phyloP scores from a whole-genome alignment of 2,113 vertebrate genomes.

The Amia ocellicauda region DNA sequence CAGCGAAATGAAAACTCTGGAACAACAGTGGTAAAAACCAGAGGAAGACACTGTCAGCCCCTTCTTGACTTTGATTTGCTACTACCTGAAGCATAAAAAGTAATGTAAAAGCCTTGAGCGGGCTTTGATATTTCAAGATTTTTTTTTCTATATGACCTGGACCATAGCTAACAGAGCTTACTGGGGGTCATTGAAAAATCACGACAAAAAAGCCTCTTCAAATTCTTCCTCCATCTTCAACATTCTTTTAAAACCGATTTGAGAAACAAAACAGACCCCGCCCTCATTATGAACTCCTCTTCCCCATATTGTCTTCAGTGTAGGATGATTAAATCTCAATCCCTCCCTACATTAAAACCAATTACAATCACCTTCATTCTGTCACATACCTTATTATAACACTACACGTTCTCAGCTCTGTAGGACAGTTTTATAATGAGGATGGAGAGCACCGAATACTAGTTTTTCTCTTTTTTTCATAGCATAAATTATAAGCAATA shows the following conservation, averaged over 20 bases:
- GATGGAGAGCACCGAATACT: conserved; percentile 44
- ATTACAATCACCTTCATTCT: conserved; percentile 51
- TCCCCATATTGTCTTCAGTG: conserved; percentile 30
- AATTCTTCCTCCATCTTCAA: conserved; percentile 19
- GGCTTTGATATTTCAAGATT: conserved; percentile 71
- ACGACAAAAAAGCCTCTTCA: conserved; percentile 3
- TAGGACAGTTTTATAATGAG: conserved; percentile 61
- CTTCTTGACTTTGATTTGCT: conserved; percentile 42
- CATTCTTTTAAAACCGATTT: neutral
- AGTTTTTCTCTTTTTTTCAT: conserved; percentile 43
- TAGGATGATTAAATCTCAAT: conserved; percentile 48
- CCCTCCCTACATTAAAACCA: conserved; percentile 51
- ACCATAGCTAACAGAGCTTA: conserved; percentile 65
- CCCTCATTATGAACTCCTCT: conserved; percentile 49
- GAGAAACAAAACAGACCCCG: conserved; percentile 15
- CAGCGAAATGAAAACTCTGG: conserved; percentile 38
- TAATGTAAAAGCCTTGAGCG: conserved; percentile 67
- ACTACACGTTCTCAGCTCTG: conserved; percentile 64
- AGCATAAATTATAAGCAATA: conserved; percentile 53
- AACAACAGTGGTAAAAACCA: conserved; percentile 25
- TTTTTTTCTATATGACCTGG: conserved; percentile 61
- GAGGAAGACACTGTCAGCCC: conserved; percentile 26
- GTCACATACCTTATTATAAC: conserved; percentile 61
- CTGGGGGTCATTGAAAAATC: conserved; percentile 64
- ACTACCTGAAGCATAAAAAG: conserved; percentile 61